Conservation (phyloP, 2,888 invertebrate species). For the Tuberolachnus salignus region DNA sequence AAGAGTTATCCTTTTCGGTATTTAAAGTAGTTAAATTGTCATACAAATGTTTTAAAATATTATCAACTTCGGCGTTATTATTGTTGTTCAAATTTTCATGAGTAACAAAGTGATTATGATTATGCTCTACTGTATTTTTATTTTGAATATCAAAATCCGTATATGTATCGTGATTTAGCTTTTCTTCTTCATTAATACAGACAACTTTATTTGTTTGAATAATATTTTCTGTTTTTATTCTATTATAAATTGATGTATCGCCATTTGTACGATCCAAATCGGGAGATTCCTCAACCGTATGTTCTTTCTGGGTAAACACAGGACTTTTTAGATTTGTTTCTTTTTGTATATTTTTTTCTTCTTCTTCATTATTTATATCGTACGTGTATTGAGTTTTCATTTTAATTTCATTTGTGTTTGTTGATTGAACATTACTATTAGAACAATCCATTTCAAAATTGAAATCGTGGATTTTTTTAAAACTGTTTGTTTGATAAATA, state of each 20-base stretch:
- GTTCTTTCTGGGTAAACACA: background rate
- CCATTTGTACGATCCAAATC: background rate
- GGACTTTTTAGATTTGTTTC: background rate
- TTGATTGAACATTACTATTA: background rate
- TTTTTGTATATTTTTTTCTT: background rate
- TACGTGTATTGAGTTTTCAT: background rate
- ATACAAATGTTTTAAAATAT: conserved; percentile 20
- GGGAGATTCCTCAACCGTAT: background rate
- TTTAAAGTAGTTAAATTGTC: conserved; percentile 21
- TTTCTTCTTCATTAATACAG: background rate
- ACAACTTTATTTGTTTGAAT: background rate
- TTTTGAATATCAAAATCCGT: background rate
- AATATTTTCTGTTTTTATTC: conserved; percentile 1
- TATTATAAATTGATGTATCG: background rate
- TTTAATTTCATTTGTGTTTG: background rate
- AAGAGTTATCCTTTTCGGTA: background rate
- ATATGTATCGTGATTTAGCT: background rate
- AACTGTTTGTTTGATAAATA: conserved; percentile 1
- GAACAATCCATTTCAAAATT: conserved; percentile 35
- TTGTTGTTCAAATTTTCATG: background rate
- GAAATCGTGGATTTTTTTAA: conserved; percentile 24
- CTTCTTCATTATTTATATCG: background rate
- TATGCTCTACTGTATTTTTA: background rate
- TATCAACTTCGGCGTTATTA: conserved; percentile 1
- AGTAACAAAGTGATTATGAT: background rate